A percentile compares a stretch with the other conserved stretches of the same genome.
phyloP scores from a whole-genome alignment of 1,140 invertebrate species.

The Latrodectus geometricus region DNA sequence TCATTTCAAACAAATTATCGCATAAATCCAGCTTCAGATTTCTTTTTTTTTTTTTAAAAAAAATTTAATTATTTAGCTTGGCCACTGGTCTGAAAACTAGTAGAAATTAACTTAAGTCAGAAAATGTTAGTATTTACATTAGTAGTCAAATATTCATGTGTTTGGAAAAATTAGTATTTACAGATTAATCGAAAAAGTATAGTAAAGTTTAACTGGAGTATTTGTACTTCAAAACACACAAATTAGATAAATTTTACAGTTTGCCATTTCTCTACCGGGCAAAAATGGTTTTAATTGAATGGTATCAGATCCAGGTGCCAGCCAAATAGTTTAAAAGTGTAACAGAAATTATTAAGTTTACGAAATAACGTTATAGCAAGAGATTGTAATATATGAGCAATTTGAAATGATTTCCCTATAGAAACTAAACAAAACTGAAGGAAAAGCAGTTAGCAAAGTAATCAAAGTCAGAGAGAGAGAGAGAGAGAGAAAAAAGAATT shows the following conservation, averaged over 20 bases:
- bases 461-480: neutral
- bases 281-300: neutral
- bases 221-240: neutral
- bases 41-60: constrained; percentile 4
- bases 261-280: constrained; percentile 52
- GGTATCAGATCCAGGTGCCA: constrained; percentile 38
- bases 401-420: too few species aligned
- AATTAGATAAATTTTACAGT: constrained; percentile 18
- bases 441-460: neutral
- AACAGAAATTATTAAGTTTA: too few species aligned
- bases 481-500: neutral
- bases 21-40: neutral
- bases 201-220: neutral
- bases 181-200: neutral
- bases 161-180: neutral
- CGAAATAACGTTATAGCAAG: too few species aligned
- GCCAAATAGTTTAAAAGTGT: constrained; percentile 23
- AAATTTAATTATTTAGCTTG: constrained; percentile 14
- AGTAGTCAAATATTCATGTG: neutral
- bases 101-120: neutral
- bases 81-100: constrained; percentile 40
- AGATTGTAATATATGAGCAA: too few species aligned
- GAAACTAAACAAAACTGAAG: neutral
- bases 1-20: constrained; percentile 3
- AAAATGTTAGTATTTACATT: neutral